These are phyloP conservation scores for Nemotelus nigrinus DNA, from an alignment of 2,888 invertebrate species.

Conservation along the genomic window DNA sequence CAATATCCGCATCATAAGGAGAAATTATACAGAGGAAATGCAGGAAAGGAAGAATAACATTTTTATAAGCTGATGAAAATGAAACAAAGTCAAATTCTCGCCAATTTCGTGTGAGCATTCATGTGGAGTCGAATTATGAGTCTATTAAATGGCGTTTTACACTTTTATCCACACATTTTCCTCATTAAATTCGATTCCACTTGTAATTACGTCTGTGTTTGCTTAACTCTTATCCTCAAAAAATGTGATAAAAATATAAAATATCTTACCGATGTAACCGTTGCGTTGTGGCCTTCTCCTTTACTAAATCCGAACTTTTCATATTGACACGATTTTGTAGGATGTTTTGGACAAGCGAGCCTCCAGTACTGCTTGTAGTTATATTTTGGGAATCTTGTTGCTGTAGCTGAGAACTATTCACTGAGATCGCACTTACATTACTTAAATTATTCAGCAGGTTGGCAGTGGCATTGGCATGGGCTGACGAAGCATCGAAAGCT, in stretches of 20 bases:
- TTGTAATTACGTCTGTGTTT: background rate
- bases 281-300: conserved; percentile 58
- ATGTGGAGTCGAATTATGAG: no score
- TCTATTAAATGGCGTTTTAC: no score
- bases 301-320: conserved; percentile 57
- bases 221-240: background rate
- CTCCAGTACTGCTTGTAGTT: background rate
- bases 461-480: conserved; percentile 16
- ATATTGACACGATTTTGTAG: conserved; percentile 59
- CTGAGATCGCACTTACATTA: conserved; percentile 38
- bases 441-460: conserved; percentile 29
- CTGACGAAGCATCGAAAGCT: background rate
- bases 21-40: no score
- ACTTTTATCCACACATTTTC: no score
- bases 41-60: no score
- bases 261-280: conserved; percentile 59
- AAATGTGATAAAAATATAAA: background rate
- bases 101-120: conserved; percentile 3
- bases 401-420: conserved; percentile 3
- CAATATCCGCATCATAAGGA: no score
- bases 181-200: background rate
- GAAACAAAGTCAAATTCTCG: conserved; percentile 32
- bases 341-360: conserved; percentile 55
- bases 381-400: background rate
- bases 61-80: conserved; percentile 9